A percentile compares a stretch with the other conserved stretches of the same genome.
Evolutionary conservation across 2,888 invertebrate genomes (phyloP).

Genomic region (Sinopyrophorus schimmeli): DNA sequence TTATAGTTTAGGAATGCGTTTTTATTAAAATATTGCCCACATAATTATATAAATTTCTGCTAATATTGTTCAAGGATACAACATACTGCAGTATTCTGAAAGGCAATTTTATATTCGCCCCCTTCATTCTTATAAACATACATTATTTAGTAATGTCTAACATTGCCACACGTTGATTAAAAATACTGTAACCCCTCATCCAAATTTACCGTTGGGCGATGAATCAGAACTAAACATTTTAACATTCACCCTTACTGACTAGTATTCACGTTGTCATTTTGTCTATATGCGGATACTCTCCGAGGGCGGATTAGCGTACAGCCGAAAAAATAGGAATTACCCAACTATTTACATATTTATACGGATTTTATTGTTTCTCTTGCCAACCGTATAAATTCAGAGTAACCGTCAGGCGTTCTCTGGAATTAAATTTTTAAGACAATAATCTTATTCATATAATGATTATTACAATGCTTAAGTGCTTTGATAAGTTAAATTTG

Average conservation of each 20-base stretch:
- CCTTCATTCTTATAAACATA: conserved; percentile 31
- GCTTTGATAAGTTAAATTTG: too few relatives aligned
- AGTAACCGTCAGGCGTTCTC: conserved; percentile 5
- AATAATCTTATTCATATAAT: background rate
- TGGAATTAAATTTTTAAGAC: conserved; percentile 4
- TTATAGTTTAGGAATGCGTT: too few relatives aligned
- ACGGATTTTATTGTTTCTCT: conserved; percentile 9
- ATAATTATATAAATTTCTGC: too few relatives aligned
- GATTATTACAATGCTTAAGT: too few relatives aligned
- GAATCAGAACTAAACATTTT: conserved; percentile 49
- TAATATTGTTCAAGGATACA: too few relatives aligned
- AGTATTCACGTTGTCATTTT: conserved; percentile 19
- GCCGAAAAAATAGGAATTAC: conserved; percentile 18
- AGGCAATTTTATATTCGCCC: conserved; percentile 32
- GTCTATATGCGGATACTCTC: conserved; percentile 10
- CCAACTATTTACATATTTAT: conserved; percentile 21
- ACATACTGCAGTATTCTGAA: too few relatives aligned
- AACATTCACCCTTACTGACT: conserved; percentile 23
- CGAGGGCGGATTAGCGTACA: conserved; percentile 18
- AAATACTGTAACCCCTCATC: conserved; percentile 30
- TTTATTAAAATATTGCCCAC: too few relatives aligned
- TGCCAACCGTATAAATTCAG: conserved; percentile 2
- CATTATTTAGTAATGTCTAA: conserved; percentile 41
- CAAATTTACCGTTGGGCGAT: conserved; percentile 40
- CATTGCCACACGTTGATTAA: conserved; percentile 37